Percentiles rank a stretch among this genome's conserved stretches.
phyloP scores from a whole-genome alignment of 2,888 invertebrate species.

The Thelaira solivaga region DNA sequence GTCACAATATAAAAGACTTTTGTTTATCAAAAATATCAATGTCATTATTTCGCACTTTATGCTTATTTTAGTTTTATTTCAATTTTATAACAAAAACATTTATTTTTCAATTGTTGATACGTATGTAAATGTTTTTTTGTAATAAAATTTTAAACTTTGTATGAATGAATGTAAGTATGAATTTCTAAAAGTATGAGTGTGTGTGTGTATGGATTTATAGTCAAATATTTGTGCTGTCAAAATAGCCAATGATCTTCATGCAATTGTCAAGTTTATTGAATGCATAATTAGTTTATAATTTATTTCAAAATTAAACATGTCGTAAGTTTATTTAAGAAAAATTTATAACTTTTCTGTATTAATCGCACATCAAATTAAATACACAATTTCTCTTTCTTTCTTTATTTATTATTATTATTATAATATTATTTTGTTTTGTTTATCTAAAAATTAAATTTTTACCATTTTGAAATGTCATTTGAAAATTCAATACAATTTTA shows the following conservation, averaged over 20 bases:
- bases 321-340: background rate
- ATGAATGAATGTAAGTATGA: background rate
- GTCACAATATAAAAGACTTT: background rate
- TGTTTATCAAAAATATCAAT: conserved; percentile 44
- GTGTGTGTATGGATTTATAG: background rate
- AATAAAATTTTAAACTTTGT: background rate
- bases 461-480: too few relatives aligned
- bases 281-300: conserved; percentile 56
- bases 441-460: too few relatives aligned
- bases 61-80: conserved; percentile 47
- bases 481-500: too few relatives aligned
- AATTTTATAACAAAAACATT: conserved; percentile 20
- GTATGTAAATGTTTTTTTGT: conserved; percentile 11
- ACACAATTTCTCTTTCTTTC: too few relatives aligned
- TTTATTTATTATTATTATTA: too few relatives aligned
- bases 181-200: background rate
- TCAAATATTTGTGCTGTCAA: background rate
- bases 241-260: conserved; percentile 49
- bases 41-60: conserved; percentile 30
- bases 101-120: background rate
- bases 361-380: too few relatives aligned
- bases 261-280: conserved; percentile 55
- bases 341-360: conserved; percentile 5
- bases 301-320: conserved; percentile 28
- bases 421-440: too few relatives aligned